Conservation (phyloP, 2,113 vertebrate genomes). For the Silurus asotus region DNA sequence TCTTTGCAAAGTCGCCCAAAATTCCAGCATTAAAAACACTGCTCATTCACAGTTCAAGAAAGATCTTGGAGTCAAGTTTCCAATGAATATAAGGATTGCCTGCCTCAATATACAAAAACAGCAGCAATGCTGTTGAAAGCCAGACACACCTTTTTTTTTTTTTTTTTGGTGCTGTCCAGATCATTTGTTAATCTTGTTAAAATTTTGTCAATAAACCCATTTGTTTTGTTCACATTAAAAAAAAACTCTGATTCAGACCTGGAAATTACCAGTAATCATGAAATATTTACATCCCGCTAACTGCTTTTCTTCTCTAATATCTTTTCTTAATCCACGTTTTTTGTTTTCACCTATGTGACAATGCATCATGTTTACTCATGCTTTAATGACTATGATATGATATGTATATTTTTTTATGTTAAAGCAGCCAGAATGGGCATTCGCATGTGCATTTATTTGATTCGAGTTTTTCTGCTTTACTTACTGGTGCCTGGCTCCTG, state of each 20-base stretch:
- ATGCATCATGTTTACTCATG: neutral
- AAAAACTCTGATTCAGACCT: neutral
- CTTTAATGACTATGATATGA: neutral
- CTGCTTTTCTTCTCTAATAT: neutral
- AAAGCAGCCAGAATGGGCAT: neutral
- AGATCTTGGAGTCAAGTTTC: constrained; percentile 52
- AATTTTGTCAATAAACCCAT: constrained; percentile 25
- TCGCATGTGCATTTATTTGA: neutral
- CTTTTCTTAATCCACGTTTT: neutral
- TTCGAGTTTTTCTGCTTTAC: neutral
- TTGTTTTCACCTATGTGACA: neutral
- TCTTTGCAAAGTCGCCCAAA: constrained; percentile 52
- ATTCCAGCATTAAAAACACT: constrained; percentile 52
- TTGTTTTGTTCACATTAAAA: constrained; percentile 38
- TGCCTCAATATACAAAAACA: constrained; percentile 43
- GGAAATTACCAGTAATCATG: neutral
- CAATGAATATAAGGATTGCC: constrained; percentile 49
- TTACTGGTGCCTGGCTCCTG: neutral
- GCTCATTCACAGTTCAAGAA: constrained; percentile 39
- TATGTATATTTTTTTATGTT: neutral
- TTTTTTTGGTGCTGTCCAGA: constrained; percentile 5
- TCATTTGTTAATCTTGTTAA: constrained; percentile 40
- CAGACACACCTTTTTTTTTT: constrained; percentile 25
- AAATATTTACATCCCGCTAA: neutral
- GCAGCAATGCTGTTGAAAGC: constrained; percentile 3